Base-by-base conservation (phyloP, 2,888 invertebrate genomes). In the Platycheirus albimanus region DNA sequence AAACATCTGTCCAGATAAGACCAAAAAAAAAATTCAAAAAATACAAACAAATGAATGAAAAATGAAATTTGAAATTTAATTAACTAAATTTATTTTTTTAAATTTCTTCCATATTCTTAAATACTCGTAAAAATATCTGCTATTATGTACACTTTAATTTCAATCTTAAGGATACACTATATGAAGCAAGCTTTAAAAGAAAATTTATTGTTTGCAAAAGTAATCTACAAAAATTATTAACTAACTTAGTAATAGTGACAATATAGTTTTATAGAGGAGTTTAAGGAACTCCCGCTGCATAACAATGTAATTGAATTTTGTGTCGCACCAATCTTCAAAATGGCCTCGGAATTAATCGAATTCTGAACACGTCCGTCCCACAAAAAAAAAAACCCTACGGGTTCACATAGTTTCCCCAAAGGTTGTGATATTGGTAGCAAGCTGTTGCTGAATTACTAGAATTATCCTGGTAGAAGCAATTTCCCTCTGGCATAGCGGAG, bases 361-460 rank as follows among this genome's bases (percentile, higher is more conserved):
- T 71, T 61, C 67, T 8, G 3, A 5, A 6, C 47, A 63, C 20
- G 19, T 11, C 13, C 24, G 19, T 17, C 41, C 24, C 45, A 10
- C 10, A n/a, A 1, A 20, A 36, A 1, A 20, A 36, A 8, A 10
- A 43, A 38, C 30, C 86, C 88, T 88, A 89, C 78, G 89, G 88
- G 87, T 88, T 88, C 86, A 88, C 88, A 87, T 89, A 89, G 87
- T 87, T 88, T 86, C 87, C 86, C 89, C 89, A 89, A 70, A 88
- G 86, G 86, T 89, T 88, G 72, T 88, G 87, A 45, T 86, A 87
- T 11, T 87, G 87, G 28, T 86, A 87, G 67, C 87, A 64, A 85
- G 86, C 54, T 84, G 87, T 43, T 85, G 87, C 24, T 84, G 86
- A 15, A 11, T 33, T 11, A 19, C 51, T 76, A 49, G 83, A n/a